Percentiles rank a stretch among this genome's conserved stretches.
phyloP scores from a whole-genome alignment of 2,888 invertebrate genomes.

The Phragmatobia fuliginosa region DNA sequence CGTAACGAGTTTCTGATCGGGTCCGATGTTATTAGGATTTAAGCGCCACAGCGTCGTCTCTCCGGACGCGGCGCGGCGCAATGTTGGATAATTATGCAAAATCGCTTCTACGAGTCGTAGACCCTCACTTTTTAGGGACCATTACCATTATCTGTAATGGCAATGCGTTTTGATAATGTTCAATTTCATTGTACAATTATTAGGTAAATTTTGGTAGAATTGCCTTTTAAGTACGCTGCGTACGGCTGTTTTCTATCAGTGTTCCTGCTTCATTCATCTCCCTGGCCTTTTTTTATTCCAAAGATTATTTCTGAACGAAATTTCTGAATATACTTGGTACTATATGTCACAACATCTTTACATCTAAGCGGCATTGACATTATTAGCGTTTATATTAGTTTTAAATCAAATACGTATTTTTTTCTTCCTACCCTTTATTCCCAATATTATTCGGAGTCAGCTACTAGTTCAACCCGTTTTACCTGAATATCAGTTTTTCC shows the following conservation, averaged over 20 bases:
- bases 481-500: no score
- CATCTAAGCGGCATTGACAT: no score
- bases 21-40: slow-evolving; percentile 83
- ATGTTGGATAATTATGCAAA: slow-evolving; percentile 84
- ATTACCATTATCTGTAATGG: slow-evolving; percentile 84
- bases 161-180: slow-evolving; percentile 83
- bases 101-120: slow-evolving; percentile 83
- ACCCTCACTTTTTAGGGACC: slow-evolving; percentile 81
- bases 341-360: no score
- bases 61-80: slow-evolving; percentile 50
- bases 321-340: no score
- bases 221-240: slow-evolving; percentile 66
- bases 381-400: neutral
- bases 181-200: slow-evolving; percentile 80
- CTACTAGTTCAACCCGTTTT: no score
- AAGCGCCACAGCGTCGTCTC: slow-evolving; percentile 77
- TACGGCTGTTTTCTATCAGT: slow-evolving; percentile 69
- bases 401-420: no score
- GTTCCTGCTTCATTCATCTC: slow-evolving; percentile 51
- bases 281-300: no score
- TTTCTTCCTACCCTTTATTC: no score
- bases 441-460: no score
- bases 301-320: no score
- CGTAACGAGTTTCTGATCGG: slow-evolving; percentile 83
- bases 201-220: slow-evolving; percentile 70